phyloP scores from a whole-genome alignment of 2,113 vertebrate species.

The Poicephalus meyeri region DNA sequence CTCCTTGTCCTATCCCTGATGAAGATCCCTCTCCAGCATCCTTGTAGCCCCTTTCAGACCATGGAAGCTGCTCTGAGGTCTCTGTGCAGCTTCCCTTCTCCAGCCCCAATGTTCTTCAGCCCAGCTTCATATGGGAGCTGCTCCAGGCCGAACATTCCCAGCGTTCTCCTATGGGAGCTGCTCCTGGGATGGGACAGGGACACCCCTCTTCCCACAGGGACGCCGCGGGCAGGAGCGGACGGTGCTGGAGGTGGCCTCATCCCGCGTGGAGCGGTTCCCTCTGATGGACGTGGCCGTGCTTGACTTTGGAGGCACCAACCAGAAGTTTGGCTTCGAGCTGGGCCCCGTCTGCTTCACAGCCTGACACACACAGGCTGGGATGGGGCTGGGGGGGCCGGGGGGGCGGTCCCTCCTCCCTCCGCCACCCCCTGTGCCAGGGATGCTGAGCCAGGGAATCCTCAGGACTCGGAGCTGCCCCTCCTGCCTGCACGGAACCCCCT shows the following conservation, averaged over 20 bases:
- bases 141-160: too few relatives aligned
- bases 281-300: conserved; percentile 80
- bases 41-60: too few relatives aligned
- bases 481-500: not conserved
- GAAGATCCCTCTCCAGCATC: not conserved
- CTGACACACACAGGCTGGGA: conserved; percentile 50
- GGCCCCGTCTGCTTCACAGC: conserved; percentile 89
- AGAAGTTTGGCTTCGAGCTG: conserved; percentile 93
- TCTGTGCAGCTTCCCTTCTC: too few relatives aligned
- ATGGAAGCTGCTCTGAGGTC: too few relatives aligned
- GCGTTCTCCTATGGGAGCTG: too few relatives aligned
- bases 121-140: too few relatives aligned
- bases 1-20: too few relatives aligned
- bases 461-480: not conserved
- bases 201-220: conserved; percentile 62
- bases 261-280: conserved; percentile 83
- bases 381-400: too few relatives aligned
- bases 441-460: not conserved
- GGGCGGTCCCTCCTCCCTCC: not conserved
- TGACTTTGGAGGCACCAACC: conserved; percentile 86
- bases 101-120: too few relatives aligned
- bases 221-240: conserved; percentile 85
- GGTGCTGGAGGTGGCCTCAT: conserved; percentile 81
- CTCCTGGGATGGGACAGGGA: too few relatives aligned
- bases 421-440: not conserved